Evolutionary conservation across 2,113 vertebrate species (phyloP).

Genomic region (Accipiter cooperii): DNA sequence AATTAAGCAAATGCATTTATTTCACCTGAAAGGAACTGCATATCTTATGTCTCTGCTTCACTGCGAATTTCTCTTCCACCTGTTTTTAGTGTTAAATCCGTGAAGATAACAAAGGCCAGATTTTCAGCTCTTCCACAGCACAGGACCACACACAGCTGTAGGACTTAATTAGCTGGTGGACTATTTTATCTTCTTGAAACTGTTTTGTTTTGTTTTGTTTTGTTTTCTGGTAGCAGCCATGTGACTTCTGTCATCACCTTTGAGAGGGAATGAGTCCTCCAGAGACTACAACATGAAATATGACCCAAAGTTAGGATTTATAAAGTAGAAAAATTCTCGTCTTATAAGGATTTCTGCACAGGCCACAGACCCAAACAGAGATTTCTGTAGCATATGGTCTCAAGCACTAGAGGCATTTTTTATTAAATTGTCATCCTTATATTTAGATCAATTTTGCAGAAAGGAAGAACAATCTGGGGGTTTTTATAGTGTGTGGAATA

Average conservation of each 20-base stretch:
- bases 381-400: neutral
- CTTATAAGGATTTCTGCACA: neutral
- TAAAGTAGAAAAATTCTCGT: neutral
- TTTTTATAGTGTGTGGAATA: neutral
- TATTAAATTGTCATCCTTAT: neutral
- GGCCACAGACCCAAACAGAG: neutral
- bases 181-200: neutral
- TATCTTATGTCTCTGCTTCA: neutral
- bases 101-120: neutral
- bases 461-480: rapidly evolving
- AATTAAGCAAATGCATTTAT: neutral
- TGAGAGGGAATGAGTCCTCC: neutral
- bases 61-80: neutral
- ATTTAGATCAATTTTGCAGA: neutral
- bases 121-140: neutral
- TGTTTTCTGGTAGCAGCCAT: neutral
- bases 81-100: neutral
- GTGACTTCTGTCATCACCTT: neutral
- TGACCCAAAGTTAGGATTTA: neutral
- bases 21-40: neutral
- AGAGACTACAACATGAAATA: neutral
- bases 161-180: neutral
- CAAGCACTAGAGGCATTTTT: neutral
- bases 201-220: neutral
- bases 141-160: neutral